A percentile compares a stretch with the other conserved stretches of the same genome.
These are phyloP conservation scores for Aeoliscus strigatus DNA, from an alignment of 2,797 vertebrate genomes.

Conservation along the genomic window DNA sequence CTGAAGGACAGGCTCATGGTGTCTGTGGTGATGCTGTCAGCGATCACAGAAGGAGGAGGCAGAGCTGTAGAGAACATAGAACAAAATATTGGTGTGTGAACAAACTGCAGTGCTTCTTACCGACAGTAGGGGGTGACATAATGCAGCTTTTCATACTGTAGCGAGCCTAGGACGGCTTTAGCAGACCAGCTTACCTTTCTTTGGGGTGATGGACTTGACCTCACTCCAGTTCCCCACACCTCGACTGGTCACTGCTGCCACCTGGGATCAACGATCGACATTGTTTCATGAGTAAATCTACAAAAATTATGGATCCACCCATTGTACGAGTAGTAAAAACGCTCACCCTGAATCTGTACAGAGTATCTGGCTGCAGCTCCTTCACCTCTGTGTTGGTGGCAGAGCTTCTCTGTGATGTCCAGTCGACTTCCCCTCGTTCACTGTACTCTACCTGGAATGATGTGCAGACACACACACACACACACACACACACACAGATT, in stretches of 20 bases:
- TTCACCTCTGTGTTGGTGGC: slow-evolving; percentile 72
- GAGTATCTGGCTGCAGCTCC: slow-evolving; percentile 71
- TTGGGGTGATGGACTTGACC: slow-evolving; percentile 84
- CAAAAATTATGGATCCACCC: no score
- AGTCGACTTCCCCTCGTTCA: slow-evolving; percentile 74
- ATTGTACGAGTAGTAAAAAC: no score
- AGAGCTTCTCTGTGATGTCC: slow-evolving; percentile 81
- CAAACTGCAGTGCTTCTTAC: no score
- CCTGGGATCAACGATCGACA: no score
- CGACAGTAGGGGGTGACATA: slow-evolving; percentile 34
- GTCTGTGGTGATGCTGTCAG: slow-evolving; percentile 72
- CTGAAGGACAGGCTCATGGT: slow-evolving; percentile 83
- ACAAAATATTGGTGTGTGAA: no score
- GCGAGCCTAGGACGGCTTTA: no score
- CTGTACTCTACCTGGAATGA: slow-evolving; percentile 85
- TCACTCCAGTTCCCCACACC: slow-evolving; percentile 93
- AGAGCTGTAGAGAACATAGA: slow-evolving; percentile 71
- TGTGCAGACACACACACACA: slow-evolving; percentile 13
- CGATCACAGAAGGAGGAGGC: slow-evolving; percentile 81
- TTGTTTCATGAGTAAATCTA: no score
- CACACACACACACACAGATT: no score
- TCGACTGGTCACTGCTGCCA: slow-evolving; percentile 90
- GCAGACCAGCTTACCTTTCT: slow-evolving; percentile 82
- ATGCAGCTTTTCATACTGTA: background rate
- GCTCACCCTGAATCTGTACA: slow-evolving; percentile 89